A percentile compares a stretch with the other conserved stretches of the same genome.
phyloP scores from a whole-genome alignment of 1,140 invertebrate species.

The Drosophila saltans region DNA sequence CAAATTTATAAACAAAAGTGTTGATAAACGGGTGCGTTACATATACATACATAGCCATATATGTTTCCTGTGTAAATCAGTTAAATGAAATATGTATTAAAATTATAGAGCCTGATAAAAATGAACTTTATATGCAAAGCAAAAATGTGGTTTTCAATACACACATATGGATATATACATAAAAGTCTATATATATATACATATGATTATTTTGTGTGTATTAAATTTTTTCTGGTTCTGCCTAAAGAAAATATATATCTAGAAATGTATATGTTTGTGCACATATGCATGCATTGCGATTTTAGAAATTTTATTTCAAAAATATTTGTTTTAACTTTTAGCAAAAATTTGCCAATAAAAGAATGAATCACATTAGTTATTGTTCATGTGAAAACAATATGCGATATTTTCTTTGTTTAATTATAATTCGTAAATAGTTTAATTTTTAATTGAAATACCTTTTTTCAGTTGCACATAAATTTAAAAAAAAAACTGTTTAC shows the following conservation, averaged over 20 bases:
- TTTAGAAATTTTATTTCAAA: not conserved
- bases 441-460: constrained; percentile 41
- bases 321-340: constrained; percentile 2
- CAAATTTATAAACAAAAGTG: constrained; percentile 33
- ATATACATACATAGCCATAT: constrained; percentile 4
- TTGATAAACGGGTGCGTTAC: constrained; percentile 57
- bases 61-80: constrained; percentile 40
- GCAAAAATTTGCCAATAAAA: not conserved
- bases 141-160: constrained; percentile 11
- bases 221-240: too few relatives aligned
- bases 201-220: constrained; percentile 17
- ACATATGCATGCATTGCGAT: not conserved
- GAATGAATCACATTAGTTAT: not conserved
- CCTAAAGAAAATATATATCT: not conserved
- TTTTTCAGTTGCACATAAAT: constrained; percentile 55
- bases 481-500: constrained; percentile 23
- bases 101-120: constrained; percentile 65
- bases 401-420: not conserved
- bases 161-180: constrained; percentile 20
- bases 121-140: constrained; percentile 38
- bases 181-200: constrained; percentile 45
- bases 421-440: not conserved
- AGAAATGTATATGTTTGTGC: not conserved
- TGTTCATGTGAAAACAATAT: not conserved
- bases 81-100: constrained; percentile 25